Base-by-base conservation (phyloP, 2,113 vertebrate genomes). In the Tyto alba region DNA sequence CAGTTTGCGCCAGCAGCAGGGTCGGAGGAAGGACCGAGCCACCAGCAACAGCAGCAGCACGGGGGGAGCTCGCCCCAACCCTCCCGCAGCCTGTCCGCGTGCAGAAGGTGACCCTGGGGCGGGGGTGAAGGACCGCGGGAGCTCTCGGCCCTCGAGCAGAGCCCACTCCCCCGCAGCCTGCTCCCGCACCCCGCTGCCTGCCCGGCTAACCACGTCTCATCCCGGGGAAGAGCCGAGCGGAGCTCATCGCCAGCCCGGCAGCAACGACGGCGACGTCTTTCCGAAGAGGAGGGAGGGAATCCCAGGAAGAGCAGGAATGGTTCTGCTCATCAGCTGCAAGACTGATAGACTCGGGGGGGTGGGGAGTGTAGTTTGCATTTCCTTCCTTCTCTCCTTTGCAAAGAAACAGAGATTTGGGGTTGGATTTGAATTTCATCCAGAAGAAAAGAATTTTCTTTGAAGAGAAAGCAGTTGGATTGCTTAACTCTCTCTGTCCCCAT, bases 401-500 rank as follows among this genome's bases (percentile, higher is more conserved):
- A 48, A 89, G 84, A 71, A 92, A 91, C 4, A 11, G 59, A 89
- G 89, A 91, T 93, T 91, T 86, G 74, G 80, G 76, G 30, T 29
- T 91, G 87, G 89, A 62, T 94, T 96, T 96, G 76, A 94, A 81
- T 64, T 74, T 77, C 91, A 87, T 84, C 87, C 95, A 96, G 86
- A 66, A 91, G 55, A 87, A 92, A 64, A 86, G 15, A 52, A 56
- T 69, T 83, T 23, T 3, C 2, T 52, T 86, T 38, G 30, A 69
- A 82, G 82, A 88, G 52, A 40, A 89, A 73, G 50, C 50, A 23
- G 47, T 45, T 12, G 38, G 86, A 67, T 67, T 30, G 82, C 43
- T 74, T 27, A 57, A 75, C 53, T 36, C 10, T 0, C 85, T 55
- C 82, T 9, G 23, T 64, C 67, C 71, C 66, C 23, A 19, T 13